Conservation (phyloP, 1,140 invertebrate species). For the Musca domestica region DNA sequence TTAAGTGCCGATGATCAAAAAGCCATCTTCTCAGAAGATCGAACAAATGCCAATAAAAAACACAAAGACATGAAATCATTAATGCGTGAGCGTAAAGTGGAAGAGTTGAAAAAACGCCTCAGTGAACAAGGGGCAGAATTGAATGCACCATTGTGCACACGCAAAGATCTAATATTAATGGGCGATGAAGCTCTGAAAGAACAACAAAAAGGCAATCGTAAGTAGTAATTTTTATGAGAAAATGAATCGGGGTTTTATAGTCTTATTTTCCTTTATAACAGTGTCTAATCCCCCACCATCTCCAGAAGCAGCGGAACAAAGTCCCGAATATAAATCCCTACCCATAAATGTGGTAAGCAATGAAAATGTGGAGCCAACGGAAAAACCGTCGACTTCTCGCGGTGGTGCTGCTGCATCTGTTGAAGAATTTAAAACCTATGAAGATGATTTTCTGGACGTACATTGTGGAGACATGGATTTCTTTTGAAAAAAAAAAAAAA, state of each 20-base stretch:
- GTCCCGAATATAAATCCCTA: conserved; percentile 62
- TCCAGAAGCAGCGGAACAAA: conserved; percentile 71
- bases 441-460: conserved; percentile 71
- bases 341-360: conserved; percentile 56
- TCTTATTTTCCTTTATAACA: conserved; percentile 24
- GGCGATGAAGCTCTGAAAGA: conserved; percentile 57
- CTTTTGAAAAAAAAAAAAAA: conserved; percentile 57
- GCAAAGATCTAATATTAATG: conserved; percentile 54
- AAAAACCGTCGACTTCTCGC: conserved; percentile 42
- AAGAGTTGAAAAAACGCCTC: conserved; percentile 60
- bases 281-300: conserved; percentile 75
- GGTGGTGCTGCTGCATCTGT: conserved; percentile 29
- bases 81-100: conserved; percentile 62
- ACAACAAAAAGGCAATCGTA: conserved; percentile 58
- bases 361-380: conserved; percentile 33
- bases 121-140: conserved; percentile 58
- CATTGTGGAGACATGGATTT: conserved; percentile 72
- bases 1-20: conserved; percentile 68
- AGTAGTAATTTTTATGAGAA: conserved; percentile 33
- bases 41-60: conserved; percentile 58
- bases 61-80: conserved; percentile 58
- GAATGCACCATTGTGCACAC: conserved; percentile 58
- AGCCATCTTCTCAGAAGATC: conserved; percentile 71
- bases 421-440: conserved; percentile 53
- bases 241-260: too few species aligned